phyloP scores from a whole-genome alignment of 2,797 vertebrate genomes.

The Protonibea diacanthus region DNA sequence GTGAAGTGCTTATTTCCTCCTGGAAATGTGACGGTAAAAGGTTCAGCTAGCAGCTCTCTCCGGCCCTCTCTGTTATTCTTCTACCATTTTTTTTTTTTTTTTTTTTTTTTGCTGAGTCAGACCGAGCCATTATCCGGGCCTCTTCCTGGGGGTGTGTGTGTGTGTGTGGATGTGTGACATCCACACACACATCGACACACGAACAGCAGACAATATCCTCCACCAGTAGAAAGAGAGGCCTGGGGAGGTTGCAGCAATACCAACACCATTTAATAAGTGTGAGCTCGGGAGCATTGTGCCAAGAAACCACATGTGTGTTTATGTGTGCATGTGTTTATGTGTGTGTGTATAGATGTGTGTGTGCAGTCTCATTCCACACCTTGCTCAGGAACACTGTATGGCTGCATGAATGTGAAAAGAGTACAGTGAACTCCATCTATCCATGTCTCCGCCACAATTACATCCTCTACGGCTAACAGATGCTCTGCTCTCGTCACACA shows the following conservation, averaged over 20 bases:
- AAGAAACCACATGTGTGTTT: conserved; percentile 45
- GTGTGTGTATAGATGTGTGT: conserved; percentile 22
- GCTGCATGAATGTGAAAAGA: conserved; percentile 37
- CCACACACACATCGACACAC: neutral
- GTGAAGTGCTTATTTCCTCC: conserved; percentile 65
- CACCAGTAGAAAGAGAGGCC: conserved; percentile 68
- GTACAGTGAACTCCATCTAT: conserved; percentile 51
- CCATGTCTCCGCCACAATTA: conserved; percentile 47
- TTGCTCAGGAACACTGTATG: conserved; percentile 42
- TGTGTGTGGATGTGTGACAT: neutral
- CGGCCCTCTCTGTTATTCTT: conserved; percentile 3
- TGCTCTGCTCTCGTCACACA: conserved; percentile 23
- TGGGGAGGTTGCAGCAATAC: conserved; percentile 70
- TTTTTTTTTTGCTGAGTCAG: conserved; percentile 75
- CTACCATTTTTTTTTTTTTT: conserved; percentile 9
- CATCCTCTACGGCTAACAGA: conserved; percentile 47
- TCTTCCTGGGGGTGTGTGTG: conserved; percentile 53
- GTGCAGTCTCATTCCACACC: conserved; percentile 55
- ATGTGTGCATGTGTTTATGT: conserved; percentile 22
- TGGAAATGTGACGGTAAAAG: conserved; percentile 64
- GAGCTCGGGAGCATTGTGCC: conserved; percentile 67
- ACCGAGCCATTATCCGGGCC: conserved; percentile 64
- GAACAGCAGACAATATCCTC: conserved; percentile 49
- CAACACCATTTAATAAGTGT: conserved; percentile 84
- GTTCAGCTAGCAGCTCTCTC: conserved; percentile 41